A percentile compares a stretch with the other conserved stretches of the same genome.
Evolutionary conservation across 2,797 vertebrate species (phyloP).

Genomic region (Florisuga fusca): DNA sequence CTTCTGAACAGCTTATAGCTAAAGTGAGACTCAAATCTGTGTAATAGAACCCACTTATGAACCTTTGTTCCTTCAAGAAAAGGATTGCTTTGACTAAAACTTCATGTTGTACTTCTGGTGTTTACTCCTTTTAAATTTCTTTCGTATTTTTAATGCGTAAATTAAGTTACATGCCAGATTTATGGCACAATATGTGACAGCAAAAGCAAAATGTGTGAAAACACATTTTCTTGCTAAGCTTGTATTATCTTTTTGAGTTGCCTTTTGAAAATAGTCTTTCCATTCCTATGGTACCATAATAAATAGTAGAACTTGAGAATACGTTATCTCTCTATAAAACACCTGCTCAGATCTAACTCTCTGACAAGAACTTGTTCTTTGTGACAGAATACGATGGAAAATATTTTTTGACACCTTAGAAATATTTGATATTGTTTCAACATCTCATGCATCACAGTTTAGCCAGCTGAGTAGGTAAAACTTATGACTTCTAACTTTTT

Average conservation of each 20-base stretch:
- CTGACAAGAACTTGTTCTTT: not conserved
- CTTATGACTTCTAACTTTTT: not conserved
- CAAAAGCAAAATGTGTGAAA: not conserved
- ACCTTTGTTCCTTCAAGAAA: not conserved
- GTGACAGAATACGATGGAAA: not conserved
- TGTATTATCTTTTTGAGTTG: not conserved
- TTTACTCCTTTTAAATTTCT: not conserved
- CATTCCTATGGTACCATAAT: not conserved
- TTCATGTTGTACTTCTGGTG: not conserved
- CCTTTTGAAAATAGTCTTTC: not conserved
- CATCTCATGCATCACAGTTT: not conserved
- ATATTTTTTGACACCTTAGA: not conserved
- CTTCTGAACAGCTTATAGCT: not conserved
- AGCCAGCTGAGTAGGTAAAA: not conserved
- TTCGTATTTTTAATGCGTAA: not conserved
- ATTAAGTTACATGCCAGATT: not conserved
- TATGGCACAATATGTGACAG: not conserved
- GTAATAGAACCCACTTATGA: not conserved
- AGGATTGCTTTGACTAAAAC: not conserved
- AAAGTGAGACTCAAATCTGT: not conserved
- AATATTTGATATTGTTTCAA: not conserved
- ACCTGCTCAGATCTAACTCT: not conserved
- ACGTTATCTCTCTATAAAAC: not conserved
- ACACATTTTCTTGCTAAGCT: not conserved
- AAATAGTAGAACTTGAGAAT: not conserved